Evolutionary conservation across 2,888 invertebrate species (phyloP).

Genomic region (Phortica magna): DNA sequence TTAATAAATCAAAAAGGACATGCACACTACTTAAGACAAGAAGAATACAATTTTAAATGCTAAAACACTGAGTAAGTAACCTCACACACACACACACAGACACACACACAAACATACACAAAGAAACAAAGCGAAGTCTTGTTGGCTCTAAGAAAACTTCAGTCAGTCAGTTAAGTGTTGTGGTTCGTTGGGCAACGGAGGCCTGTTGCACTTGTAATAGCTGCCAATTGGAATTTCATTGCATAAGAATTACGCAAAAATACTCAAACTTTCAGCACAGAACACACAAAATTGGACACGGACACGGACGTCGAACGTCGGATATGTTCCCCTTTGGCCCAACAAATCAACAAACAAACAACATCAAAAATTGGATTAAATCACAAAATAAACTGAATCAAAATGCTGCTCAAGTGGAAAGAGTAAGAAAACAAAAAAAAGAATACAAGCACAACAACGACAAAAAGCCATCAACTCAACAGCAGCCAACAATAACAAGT

Average conservation of each 20-base stretch:
- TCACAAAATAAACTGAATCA: conserved; percentile 33
- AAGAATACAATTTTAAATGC: conserved; percentile 14
- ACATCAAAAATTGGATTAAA: conserved; percentile 28
- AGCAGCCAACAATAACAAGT: conserved; percentile 23
- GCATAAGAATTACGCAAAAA: conserved; percentile 12
- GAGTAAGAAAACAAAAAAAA: background rate
- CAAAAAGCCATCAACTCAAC: conserved; percentile 32
- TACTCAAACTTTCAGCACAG: background rate
- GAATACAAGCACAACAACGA: conserved; percentile 19
- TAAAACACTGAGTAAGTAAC: background rate
- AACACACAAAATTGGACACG: background rate
- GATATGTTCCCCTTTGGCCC: conserved; percentile 1
- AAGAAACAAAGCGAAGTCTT: background rate
- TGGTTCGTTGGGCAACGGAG: background rate
- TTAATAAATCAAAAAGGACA: conserved; percentile 72
- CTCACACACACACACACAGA: background rate
- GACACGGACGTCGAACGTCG: too few relatives aligned
- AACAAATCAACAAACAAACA: conserved; percentile 15
- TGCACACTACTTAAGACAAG: conserved; percentile 35
- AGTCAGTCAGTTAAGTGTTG: background rate
- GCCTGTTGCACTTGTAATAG: conserved; percentile 14
- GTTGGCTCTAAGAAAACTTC: background rate
- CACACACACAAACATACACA: background rate
- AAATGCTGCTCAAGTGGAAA: conserved; percentile 3
- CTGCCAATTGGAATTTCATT: conserved; percentile 10